phyloP scores from a whole-genome alignment of 2,113 vertebrate genomes.

The Pardalotus punctatus region DNA sequence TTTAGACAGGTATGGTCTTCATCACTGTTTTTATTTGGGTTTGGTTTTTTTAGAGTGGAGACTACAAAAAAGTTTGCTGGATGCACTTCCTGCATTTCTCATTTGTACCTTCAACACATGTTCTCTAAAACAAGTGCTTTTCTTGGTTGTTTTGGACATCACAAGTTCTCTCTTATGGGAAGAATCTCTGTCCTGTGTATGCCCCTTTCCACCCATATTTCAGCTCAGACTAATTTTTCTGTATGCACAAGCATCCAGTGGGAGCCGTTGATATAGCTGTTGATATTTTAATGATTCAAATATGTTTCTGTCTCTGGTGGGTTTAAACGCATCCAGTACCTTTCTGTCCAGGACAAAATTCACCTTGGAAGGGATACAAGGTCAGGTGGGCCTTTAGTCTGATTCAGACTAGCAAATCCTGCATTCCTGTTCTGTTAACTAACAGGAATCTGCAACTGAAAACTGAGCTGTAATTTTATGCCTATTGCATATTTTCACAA shows the following conservation, averaged over 20 bases:
- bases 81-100: not conserved
- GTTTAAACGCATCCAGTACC: not conserved
- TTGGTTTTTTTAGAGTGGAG: not conserved
- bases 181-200: not conserved
- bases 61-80: not conserved
- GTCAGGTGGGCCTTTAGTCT: not conserved
- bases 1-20: not conserved
- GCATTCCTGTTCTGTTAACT: not conserved
- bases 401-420: not conserved
- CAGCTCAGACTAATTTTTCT: not conserved
- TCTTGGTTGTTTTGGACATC: not conserved
- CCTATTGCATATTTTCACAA: not conserved
- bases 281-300: not conserved
- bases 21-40: not conserved
- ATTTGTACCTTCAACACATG: not conserved
- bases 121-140: not conserved
- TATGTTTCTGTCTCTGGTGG: not conserved
- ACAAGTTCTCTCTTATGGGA: not conserved
- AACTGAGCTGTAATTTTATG: not conserved
- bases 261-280: not conserved
- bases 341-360: not conserved
- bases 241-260: not conserved
- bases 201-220: not conserved
- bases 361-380: not conserved
- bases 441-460: not conserved